These are phyloP conservation scores for Lysiphlebus fabarum DNA, from an alignment of 1,140 invertebrate genomes.

Conservation along the genomic window DNA sequence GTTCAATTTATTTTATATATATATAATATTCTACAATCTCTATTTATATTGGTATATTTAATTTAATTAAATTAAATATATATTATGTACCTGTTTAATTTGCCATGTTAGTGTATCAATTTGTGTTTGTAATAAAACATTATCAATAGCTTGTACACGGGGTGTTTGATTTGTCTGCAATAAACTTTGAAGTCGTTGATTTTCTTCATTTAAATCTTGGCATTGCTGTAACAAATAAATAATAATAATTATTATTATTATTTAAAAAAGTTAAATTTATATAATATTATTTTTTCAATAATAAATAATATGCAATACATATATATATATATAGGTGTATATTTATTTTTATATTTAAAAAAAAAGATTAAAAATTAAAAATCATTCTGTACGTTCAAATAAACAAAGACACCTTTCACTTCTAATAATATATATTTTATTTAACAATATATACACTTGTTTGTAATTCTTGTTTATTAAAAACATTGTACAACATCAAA, in stretches of 20 bases:
- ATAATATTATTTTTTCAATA: no score
- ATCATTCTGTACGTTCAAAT: constrained; percentile 28
- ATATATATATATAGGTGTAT: no score
- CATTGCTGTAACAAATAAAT: constrained; percentile 52
- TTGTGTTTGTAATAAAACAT: constrained; percentile 68
- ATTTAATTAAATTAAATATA: not conserved
- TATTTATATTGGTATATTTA: no score
- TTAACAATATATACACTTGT: no score
- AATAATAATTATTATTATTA: not conserved
- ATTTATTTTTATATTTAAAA: no score
- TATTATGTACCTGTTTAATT: constrained; percentile 66
- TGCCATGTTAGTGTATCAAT: constrained; percentile 78
- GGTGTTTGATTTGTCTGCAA: constrained; percentile 35
- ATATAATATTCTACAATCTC: no score
- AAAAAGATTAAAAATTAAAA: not conserved
- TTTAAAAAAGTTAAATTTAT: not conserved
- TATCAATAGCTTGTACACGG: constrained; percentile 57
- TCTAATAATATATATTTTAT: constrained; percentile 24
- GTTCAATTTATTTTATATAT: no score
- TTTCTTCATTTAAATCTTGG: constrained; percentile 54
- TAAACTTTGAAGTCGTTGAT: constrained; percentile 51
- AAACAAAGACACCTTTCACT: constrained; percentile 41
- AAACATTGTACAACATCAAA: no score
- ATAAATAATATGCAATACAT: not conserved
- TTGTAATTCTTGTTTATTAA: no score